Evolutionary conservation across 1,140 invertebrate species (phyloP).

Genomic region (Hestina assimilis): DNA sequence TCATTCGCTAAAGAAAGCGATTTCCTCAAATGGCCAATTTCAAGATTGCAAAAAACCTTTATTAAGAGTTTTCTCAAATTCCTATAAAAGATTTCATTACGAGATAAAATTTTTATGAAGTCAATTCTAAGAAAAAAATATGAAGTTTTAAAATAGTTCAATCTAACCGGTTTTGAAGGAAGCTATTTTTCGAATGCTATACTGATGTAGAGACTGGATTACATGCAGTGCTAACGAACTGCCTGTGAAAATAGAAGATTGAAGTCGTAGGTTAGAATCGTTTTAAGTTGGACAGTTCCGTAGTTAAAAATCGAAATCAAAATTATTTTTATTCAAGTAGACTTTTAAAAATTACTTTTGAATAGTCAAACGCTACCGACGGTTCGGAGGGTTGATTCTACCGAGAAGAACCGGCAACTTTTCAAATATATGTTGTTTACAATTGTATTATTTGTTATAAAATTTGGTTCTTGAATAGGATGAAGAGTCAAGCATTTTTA

Average conservation of each 20-base stretch:
- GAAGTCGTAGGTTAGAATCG: neutral
- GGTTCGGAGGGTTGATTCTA: too few relatives aligned
- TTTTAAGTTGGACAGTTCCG: conserved; percentile 1
- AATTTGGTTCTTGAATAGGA: too few relatives aligned
- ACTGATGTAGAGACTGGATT: conserved; percentile 12
- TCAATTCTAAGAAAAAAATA: neutral
- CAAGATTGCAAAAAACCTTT: neutral
- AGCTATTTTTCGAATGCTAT: neutral
- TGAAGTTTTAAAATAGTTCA: conserved; percentile 11
- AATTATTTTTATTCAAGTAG: neutral
- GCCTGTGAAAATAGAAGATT: conserved; percentile 22
- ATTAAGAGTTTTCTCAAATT: neutral
- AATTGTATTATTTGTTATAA: too few relatives aligned
- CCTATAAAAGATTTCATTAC: too few relatives aligned
- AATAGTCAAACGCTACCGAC: too few relatives aligned
- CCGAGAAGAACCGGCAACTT: too few relatives aligned
- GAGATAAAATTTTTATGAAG: neutral
- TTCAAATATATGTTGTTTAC: too few relatives aligned
- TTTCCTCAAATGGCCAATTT: neutral
- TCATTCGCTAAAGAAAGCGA: too few relatives aligned
- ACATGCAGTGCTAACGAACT: conserved; percentile 28
- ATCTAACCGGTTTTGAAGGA: conserved; percentile 6
- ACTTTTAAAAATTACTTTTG: too few relatives aligned
- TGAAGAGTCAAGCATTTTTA: too few relatives aligned
- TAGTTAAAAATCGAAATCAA: neutral